A percentile compares a stretch with the other conserved stretches of the same genome.
These are phyloP conservation scores for Porites lutea DNA, from an alignment of 64 coral and sea anemone genomes.

Conservation along the genomic window DNA sequence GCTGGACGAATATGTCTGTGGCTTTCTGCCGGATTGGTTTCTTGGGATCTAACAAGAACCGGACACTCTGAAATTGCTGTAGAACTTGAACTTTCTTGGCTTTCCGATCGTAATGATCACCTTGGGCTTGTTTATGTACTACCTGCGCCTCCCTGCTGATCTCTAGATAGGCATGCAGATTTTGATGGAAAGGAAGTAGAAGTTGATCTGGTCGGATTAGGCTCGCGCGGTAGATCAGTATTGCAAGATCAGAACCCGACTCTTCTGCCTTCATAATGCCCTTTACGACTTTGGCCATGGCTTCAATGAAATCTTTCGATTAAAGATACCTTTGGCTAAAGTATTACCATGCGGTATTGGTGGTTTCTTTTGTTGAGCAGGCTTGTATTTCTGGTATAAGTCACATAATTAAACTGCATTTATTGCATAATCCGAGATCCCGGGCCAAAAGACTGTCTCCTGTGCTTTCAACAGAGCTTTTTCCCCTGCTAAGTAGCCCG, in stretches of 20 bases:
- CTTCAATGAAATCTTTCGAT: constrained; percentile 11
- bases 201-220: constrained; percentile 19
- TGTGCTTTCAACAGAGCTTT: constrained; percentile 25
- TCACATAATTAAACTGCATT: constrained; percentile 21
- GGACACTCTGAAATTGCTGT: background rate
- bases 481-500: background rate
- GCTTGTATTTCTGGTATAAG: constrained; percentile 6
- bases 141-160: constrained; percentile 1
- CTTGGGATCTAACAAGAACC: constrained; percentile 2
- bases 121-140: constrained; percentile 1
- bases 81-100: too few species aligned
- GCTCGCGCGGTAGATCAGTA: background rate
- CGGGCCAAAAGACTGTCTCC: constrained; percentile 21
- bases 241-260: constrained; percentile 28
- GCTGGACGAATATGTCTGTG: background rate
- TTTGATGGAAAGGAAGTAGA: constrained; percentile 12
- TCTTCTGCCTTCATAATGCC: constrained; percentile 1
- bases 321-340: constrained; percentile 6
- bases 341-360: background rate
- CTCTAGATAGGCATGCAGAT: background rate
- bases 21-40: background rate
- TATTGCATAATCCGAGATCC: background rate
- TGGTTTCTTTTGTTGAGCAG: constrained; percentile 38
- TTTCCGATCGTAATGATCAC: too few species aligned
- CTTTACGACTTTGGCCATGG: background rate